A percentile compares a stretch with the other conserved stretches of the same genome.
Evolutionary conservation across 37 sponge, comb jelly and placozoan species (phyloP).

Genomic region (Amphimedon queenslandica): DNA sequence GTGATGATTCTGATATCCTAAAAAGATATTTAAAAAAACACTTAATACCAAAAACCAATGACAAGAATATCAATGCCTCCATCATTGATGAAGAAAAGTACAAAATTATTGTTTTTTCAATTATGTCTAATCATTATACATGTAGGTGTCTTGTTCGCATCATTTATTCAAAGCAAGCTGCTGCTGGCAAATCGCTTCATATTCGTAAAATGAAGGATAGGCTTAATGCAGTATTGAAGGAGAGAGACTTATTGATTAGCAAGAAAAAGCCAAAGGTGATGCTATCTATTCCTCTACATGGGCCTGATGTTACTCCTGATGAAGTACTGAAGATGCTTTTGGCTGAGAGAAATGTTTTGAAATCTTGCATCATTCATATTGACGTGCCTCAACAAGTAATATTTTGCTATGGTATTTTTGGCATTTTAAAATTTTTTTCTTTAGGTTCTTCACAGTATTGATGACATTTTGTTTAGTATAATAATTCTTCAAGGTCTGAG

Average conservation of each 20-base stretch:
- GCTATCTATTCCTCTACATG: conserved; percentile 56
- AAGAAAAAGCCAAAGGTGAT: not conserved
- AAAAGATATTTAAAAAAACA: not conserved
- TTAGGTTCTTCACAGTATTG: conserved; percentile 28
- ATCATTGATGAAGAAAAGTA: not conserved
- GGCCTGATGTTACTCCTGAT: conserved; percentile 49
- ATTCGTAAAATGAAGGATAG: not conserved
- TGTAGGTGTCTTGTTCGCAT: not conserved
- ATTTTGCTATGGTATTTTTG: no score
- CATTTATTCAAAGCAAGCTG: not conserved
- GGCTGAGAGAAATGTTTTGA: not conserved
- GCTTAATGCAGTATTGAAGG: not conserved
- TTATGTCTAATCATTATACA: not conserved
- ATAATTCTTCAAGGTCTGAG: conserved; percentile 38
- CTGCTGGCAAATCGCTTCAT: not conserved
- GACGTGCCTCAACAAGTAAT: conserved; percentile 53
- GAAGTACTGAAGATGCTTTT: conserved; percentile 21
- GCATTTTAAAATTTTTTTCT: no score
- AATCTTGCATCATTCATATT: conserved; percentile 25
- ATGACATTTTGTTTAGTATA: conserved; percentile 42
- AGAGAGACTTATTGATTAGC: not conserved
- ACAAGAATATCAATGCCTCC: not conserved
- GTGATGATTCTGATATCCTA: not conserved
- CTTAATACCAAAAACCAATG: not conserved
- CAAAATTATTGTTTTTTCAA: not conserved